Base-by-base conservation (phyloP, 2,797 vertebrate genomes). In the Myiotriccus ornatus region DNA sequence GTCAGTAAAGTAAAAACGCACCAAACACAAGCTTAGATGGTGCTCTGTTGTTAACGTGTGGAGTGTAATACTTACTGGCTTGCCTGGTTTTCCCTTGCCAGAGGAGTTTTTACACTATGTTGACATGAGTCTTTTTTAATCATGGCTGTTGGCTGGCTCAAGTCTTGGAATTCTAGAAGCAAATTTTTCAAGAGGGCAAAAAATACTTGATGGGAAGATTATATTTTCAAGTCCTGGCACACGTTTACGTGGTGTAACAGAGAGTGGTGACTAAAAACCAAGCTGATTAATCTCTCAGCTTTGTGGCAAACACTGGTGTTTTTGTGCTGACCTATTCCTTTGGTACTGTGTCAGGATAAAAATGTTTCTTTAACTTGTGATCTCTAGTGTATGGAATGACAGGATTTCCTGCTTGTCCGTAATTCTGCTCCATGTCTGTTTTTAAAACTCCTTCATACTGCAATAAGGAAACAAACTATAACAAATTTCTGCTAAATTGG, bases 341-440 rank as follows among this genome's bases (percentile, higher is more conserved):
- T 84, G 39, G 9, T 80, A 21, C 27, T 59, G 19, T 56, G 43
- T n/a, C 46, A 82, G 53, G n/a, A 43, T 50, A 75, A 70, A 94
- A 80, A 47, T 64, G 32, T 85, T 90, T 86, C 67, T 92, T 79
- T 92, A 64, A 76, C 50, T 28, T 70, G 12, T 57, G 28, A 44
- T 70, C 49, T 93, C 22, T 82, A 74, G 81, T 71, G 81, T 70
- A 68, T 57, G 30, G 44, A 85, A 85, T 83, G 18, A 28, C 55
- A 82, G 90, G 88, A 93, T 96, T 97, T 97, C 95, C 90, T 97
- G 71, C 91, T 91, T 91, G 82, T 88, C 90, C 59, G 4, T 86
- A 67, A 81, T 67, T 86, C 41, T 0, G 6, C 22, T 49, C 24
- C 10, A 0, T n/a, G 20, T 75, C 65, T 81, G 8, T 64, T 82